These are phyloP conservation scores for Drosophila niveifrons DNA, from an alignment of 2,888 invertebrate species.

Conservation along the genomic window DNA sequence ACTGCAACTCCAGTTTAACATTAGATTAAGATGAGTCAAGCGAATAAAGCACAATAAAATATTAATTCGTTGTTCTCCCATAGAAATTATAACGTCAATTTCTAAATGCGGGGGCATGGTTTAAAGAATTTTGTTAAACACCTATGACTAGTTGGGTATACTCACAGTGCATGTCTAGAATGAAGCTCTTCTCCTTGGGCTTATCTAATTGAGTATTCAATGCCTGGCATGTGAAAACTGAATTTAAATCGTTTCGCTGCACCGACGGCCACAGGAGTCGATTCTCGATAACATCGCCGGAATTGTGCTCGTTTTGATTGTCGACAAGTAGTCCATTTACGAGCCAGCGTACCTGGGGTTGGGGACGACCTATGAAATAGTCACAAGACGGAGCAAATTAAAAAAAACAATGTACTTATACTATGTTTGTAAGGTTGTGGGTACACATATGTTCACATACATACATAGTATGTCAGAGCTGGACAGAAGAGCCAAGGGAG, in stretches of 20 bases:
- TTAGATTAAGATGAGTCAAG: neutral
- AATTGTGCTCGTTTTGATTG: slow-evolving; percentile 93
- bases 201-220: slow-evolving; percentile 93
- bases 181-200: slow-evolving; percentile 91
- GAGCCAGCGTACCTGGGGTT: slow-evolving; percentile 93
- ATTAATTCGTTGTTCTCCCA: neutral
- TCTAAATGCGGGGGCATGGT: neutral
- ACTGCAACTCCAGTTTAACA: neutral
- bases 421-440: neutral
- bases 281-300: slow-evolving; percentile 95
- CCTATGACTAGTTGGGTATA: slow-evolving; percentile 63
- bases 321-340: slow-evolving; percentile 92
- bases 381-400: slow-evolving; percentile 10
- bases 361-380: slow-evolving; percentile 89
- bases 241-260: slow-evolving; percentile 92
- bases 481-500: slow-evolving; percentile 18
- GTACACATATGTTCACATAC: neutral
- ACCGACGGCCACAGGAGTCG: slow-evolving; percentile 91
- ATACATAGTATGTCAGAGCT: slow-evolving; percentile 2
- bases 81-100: neutral
- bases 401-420: slow-evolving; percentile 30
- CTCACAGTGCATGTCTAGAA: slow-evolving; percentile 93
- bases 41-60: too few species aligned
- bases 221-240: slow-evolving; percentile 95
- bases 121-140: slow-evolving; percentile 15